Base-by-base conservation (phyloP, 2,888 invertebrate genomes). In the Punctoribates punctum region DNA sequence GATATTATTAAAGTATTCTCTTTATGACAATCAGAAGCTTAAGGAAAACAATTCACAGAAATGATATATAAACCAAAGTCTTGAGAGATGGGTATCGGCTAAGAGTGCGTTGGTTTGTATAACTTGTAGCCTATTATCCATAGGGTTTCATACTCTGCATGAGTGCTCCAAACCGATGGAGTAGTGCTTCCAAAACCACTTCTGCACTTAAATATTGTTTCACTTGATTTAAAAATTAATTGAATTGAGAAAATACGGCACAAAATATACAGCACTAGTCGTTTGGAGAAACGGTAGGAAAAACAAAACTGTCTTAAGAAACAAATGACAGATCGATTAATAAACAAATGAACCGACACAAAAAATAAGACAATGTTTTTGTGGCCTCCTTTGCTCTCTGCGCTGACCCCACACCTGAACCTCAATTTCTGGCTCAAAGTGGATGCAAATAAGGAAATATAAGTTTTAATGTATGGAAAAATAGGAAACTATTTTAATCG, bases 101-200 rank as follows among this genome's bases (percentile, higher is more conserved):
- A 46, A 38, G 42, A 70, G 23, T 70, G 70, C 46, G 70, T n/a
- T 70, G 70, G 70, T 70, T 42, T 65, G 38, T 20, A 23, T n/a
- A 46, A 6, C 23, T 42, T 42, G 38, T 13, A 42, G 38, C 17
- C 38, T 17, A 25, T 38, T 67, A 38, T 70, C 15, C 20, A 70
- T 70, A 70, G 34, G 20, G 34, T 67, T 38, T 67, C 65, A 67
- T 48, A 23, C 72, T 72, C 72, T n/a, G 48, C 72, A 72, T 72
- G 72, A 20, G 72, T 46, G 25, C 46, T 54, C 54, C 23, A 54
- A 13, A 60, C 15, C 6, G 13, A 60, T 60, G 23, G 27, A 29
- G 60, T 60, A 60, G 13, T 23, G 57, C 57, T 57, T 29, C 27
- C 60, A 60, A 60, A 29, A 60, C 29, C 60, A 60, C 60, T 60